phyloP scores from a whole-genome alignment of 1,140 invertebrate species.

The Trinorchestia longiramus region DNA sequence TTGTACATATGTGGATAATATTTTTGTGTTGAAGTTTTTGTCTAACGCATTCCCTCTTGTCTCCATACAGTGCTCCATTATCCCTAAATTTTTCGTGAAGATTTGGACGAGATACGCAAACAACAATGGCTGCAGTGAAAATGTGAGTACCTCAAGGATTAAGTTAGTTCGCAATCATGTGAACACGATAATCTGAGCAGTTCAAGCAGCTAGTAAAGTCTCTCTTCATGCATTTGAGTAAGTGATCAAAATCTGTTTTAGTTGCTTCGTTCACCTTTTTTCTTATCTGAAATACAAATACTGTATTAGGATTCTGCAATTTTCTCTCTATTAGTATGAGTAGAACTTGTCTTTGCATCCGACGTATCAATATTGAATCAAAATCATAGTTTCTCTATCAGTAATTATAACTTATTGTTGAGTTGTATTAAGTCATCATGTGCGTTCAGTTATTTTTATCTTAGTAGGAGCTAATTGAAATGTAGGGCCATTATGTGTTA shows the following conservation, averaged over 20 bases:
- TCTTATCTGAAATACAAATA: neutral
- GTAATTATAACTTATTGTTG: neutral
- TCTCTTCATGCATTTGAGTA: no score
- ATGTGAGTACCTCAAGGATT: conserved; percentile 77
- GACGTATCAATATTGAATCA: neutral
- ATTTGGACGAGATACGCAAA: conserved; percentile 93
- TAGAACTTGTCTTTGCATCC: neutral
- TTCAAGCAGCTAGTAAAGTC: neutral
- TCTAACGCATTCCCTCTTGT: neutral
- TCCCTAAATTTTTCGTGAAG: conserved; percentile 87
- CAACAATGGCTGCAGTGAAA: conserved; percentile 88
- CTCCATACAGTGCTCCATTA: conserved; percentile 87
- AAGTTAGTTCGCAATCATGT: neutral
- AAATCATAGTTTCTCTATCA: neutral
- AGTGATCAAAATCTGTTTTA: no score
- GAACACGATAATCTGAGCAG: neutral
- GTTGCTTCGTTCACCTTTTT: no score
- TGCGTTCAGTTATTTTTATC: neutral
- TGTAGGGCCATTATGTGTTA: neutral
- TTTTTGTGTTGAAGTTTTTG: neutral
- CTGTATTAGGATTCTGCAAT: neutral
- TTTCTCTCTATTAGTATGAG: neutral
- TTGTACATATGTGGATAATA: neutral
- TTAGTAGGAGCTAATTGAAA: neutral
- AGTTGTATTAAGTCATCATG: neutral